These are phyloP conservation scores for Pseudochromis fuscus DNA, from an alignment of 2,797 vertebrate genomes.

Conservation along the genomic window DNA sequence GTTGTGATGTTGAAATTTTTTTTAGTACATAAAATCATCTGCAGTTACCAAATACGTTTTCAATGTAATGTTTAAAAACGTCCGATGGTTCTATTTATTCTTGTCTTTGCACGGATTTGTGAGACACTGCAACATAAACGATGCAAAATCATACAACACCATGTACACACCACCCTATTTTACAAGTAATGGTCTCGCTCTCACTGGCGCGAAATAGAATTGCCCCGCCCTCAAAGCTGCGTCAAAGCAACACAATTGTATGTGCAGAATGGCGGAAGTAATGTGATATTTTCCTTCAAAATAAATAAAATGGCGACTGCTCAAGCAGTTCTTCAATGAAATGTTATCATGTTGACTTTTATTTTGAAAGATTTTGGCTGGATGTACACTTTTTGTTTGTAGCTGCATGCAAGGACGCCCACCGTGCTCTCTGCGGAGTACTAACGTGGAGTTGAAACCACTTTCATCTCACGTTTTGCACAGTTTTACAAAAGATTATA, in stretches of 20 bases:
- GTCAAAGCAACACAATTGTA: background rate
- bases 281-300: slow-evolving; percentile 1
- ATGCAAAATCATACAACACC: too few relatives aligned
- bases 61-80: too few relatives aligned
- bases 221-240: slow-evolving; percentile 5
- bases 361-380: slow-evolving; percentile 16
- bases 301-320: background rate
- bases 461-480: background rate
- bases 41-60: too few relatives aligned
- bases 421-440: background rate
- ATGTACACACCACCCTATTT: background rate
- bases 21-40: too few relatives aligned
- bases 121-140: too few relatives aligned
- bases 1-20: too few relatives aligned
- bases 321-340: accelerated
- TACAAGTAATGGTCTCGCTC: slow-evolving; percentile 61
- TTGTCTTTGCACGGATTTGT: too few relatives aligned
- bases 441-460: background rate
- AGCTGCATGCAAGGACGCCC: accelerated
- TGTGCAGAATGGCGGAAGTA: background rate
- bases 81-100: too few relatives aligned
- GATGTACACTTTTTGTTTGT: background rate
- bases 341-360: accelerated
- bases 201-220: slow-evolving; percentile 80
- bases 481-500: background rate